phyloP scores from a whole-genome alignment of 2,797 vertebrate species.

The Chelonia mydas region DNA sequence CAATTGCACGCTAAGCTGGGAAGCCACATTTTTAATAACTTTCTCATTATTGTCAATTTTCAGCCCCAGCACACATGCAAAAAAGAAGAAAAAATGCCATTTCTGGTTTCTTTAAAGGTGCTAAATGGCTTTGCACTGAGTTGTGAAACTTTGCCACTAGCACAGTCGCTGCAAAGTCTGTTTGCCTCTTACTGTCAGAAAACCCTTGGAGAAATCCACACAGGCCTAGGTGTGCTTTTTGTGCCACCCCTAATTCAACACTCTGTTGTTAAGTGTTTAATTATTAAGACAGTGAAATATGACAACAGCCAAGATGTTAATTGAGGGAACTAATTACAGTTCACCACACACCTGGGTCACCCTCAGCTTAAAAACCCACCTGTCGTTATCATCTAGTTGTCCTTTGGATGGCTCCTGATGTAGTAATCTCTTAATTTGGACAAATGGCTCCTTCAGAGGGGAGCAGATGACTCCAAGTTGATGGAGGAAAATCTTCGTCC shows the following conservation, averaged over 20 bases:
- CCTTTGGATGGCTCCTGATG: conserved; percentile 24
- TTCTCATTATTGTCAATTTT: conserved; percentile 50
- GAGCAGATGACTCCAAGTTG: conserved; percentile 14
- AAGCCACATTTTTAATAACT: conserved; percentile 43
- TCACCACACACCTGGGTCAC: background rate
- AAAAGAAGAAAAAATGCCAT: conserved; percentile 8
- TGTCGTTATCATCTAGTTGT: conserved; percentile 13
- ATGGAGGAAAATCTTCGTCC: conserved; percentile 14
- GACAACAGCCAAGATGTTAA: background rate
- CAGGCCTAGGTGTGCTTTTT: background rate
- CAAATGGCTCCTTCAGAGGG: conserved; percentile 32
- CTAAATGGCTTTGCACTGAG: conserved; percentile 5
- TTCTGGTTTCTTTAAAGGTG: conserved; percentile 50
- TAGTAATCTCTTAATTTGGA: conserved; percentile 31
- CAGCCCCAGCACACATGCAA: conserved; percentile 22
- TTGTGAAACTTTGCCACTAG: background rate
- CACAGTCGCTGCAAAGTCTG: fast-evolving
- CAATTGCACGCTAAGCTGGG: conserved; percentile 42
- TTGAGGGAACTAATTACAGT: background rate
- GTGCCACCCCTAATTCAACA: background rate
- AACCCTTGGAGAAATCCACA: background rate
- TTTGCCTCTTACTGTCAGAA: background rate
- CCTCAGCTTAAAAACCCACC: conserved; percentile 11
- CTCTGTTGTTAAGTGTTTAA: background rate
- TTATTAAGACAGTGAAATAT: conserved; percentile 39